phyloP scores from a whole-genome alignment of 2,797 vertebrate genomes.

The Sciaenops ocellatus region DNA sequence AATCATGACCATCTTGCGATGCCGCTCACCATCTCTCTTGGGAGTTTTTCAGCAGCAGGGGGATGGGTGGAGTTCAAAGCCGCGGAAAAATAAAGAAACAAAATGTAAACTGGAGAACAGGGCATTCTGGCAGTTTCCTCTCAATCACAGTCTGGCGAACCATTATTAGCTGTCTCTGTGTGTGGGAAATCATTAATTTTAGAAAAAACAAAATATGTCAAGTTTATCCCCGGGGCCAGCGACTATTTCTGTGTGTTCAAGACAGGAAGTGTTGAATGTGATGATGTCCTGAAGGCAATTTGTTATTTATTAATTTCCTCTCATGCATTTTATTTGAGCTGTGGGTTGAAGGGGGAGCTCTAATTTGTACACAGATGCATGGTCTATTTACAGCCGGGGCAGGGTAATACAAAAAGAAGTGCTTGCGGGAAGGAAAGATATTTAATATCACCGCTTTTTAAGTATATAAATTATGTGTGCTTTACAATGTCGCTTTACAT shows the following conservation, averaged over 20 bases:
- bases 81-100: slow-evolving; percentile 58
- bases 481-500: slow-evolving; percentile 32
- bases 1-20: slow-evolving; percentile 51
- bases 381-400: slow-evolving; percentile 48
- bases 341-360: slow-evolving; percentile 51
- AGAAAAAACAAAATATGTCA: slow-evolving; percentile 79
- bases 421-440: slow-evolving; percentile 10
- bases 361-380: slow-evolving; percentile 63
- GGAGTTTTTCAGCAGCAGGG: slow-evolving; percentile 61
- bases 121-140: slow-evolving; percentile 65
- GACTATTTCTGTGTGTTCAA: slow-evolving; percentile 69
- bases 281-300: slow-evolving; percentile 70
- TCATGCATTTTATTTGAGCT: slow-evolving; percentile 68
- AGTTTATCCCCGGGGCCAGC: slow-evolving; percentile 72
- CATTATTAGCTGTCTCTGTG: slow-evolving; percentile 64
- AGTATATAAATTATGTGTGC: slow-evolving; percentile 40
- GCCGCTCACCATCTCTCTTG: slow-evolving; percentile 38
- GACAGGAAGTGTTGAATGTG: slow-evolving; percentile 54
- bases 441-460: slow-evolving; percentile 51
- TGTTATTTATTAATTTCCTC: slow-evolving; percentile 75
- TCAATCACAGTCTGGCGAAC: slow-evolving; percentile 66
- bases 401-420: slow-evolving; percentile 25
- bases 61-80: slow-evolving; percentile 71
- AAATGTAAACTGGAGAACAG: slow-evolving; percentile 59
- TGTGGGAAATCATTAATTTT: slow-evolving; percentile 74